Percentiles rank a stretch among this genome's conserved stretches.
These are phyloP conservation scores for Vanessa tameamea DNA, from an alignment of 1,140 invertebrate genomes.

Conservation along the genomic window DNA sequence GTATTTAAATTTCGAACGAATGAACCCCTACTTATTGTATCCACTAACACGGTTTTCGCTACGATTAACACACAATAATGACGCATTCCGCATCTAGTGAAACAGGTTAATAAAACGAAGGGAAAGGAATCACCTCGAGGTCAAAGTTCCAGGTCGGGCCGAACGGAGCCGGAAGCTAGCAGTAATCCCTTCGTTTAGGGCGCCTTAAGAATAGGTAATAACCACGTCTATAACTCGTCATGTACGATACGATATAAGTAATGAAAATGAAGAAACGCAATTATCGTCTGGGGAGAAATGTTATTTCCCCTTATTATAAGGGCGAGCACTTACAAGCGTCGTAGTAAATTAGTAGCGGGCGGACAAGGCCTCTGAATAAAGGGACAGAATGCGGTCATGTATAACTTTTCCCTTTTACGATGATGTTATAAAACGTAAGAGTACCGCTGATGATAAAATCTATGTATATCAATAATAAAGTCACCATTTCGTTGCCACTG, in stretches of 20 bases:
- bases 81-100: constrained; percentile 39
- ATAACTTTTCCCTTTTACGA: constrained; percentile 49
- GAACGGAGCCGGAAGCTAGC: constrained; percentile 51
- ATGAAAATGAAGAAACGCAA: constrained; percentile 64
- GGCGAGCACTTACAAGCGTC: constrained; percentile 52
- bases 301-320: constrained; percentile 57
- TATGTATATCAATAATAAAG: constrained; percentile 25
- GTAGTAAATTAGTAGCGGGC: constrained; percentile 49
- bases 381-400: constrained; percentile 50
- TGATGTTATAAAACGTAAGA: constrained; percentile 26
- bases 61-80: constrained; percentile 6
- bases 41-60: too few relatives aligned
- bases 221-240: constrained; percentile 41
- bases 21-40: too few relatives aligned
- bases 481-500: constrained; percentile 25
- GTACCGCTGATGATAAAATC: constrained; percentile 12
- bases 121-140: constrained; percentile 62
- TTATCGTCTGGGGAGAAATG: constrained; percentile 56
- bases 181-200: constrained; percentile 62
- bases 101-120: constrained; percentile 69
- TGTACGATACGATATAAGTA: constrained; percentile 50
- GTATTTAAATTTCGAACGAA: too few relatives aligned
- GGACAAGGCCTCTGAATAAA: constrained; percentile 36
- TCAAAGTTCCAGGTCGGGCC: constrained; percentile 66
- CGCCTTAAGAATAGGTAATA: constrained; percentile 48